These are phyloP conservation scores for Prunella himalayana DNA, from an alignment of 2,113 vertebrate species.

Conservation along the genomic window DNA sequence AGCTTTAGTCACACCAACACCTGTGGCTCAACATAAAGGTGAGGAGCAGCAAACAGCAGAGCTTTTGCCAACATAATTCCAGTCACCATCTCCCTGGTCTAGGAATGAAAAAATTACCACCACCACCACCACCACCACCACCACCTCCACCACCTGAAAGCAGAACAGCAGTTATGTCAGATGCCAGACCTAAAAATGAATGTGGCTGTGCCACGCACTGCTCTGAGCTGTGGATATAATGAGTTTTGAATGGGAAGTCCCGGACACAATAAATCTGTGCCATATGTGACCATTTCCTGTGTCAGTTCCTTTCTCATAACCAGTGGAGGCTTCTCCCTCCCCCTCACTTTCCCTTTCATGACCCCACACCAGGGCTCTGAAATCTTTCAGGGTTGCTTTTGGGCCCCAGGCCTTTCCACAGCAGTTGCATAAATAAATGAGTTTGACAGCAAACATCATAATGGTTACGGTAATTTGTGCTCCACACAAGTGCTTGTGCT, in stretches of 20 bases:
- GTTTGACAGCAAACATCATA: slow-evolving; percentile 88
- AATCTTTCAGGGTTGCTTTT: slow-evolving; percentile 82
- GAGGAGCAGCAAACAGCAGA: not conserved
- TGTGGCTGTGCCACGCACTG: slow-evolving; percentile 58
- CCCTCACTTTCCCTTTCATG: slow-evolving; percentile 75
- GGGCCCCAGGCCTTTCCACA: slow-evolving; percentile 77
- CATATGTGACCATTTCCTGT: slow-evolving; percentile 94
- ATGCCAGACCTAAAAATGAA: slow-evolving; percentile 72
- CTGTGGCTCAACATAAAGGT: not conserved
- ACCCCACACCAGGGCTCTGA: slow-evolving; percentile 85
- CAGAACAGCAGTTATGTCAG: slow-evolving; percentile 58
- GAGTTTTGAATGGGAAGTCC: slow-evolving; percentile 87
- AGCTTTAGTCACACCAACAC: not conserved
- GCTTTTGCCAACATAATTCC: not conserved
- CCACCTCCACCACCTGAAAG: slow-evolving; percentile 18
- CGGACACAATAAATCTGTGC: slow-evolving; percentile 88
- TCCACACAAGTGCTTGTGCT: slow-evolving; percentile 74
- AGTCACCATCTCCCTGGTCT: not conserved
- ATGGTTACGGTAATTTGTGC: slow-evolving; percentile 78
- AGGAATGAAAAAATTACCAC: slow-evolving; percentile 57
- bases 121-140: not conserved
- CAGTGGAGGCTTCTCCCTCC: slow-evolving; percentile 62
- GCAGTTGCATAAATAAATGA: slow-evolving; percentile 87
- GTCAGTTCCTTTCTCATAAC: slow-evolving; percentile 89
- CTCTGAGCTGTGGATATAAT: slow-evolving; percentile 79